Evolutionary conservation across 2,113 vertebrate species (phyloP), one percentile per base, ranked within the genome.

Genomic region (Tachysurus vachellii): DNA sequence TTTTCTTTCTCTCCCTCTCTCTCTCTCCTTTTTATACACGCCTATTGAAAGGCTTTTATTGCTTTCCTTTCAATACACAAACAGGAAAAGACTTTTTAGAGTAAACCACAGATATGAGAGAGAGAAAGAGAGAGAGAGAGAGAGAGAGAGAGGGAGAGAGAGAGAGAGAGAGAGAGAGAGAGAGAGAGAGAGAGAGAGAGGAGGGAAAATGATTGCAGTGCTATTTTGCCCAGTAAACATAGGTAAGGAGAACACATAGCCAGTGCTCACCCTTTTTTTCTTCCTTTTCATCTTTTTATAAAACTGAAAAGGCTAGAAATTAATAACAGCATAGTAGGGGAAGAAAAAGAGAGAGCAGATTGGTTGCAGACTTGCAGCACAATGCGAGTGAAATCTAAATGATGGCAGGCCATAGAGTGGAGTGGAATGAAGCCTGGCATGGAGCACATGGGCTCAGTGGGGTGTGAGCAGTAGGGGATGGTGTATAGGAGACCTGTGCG

Each of bases 21-120:
- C 91, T 77, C 70, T 87, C 90, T 87, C 89, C 89, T 86, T 95
- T 96, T 97, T 97, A 97, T 99, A 98, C 97, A 98, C 92, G 94
- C 94, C 96, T 92, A 73, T 94, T 99, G 96, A 99, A 98, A 97
- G 97, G 94, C 96, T 96, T 97, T 98, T 97, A 99, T 98, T 97
- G 96, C 97, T 96, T 98, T 96, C 97, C 96, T 98, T 98, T 98
- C 96, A 97, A 95, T 94, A 94, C 95, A 95, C 95, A 95, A 94
- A 97, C 96, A 96, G 96, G 96, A 96, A 93, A 97, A 94, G 96
- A 96, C 97, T 97, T 98, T 87, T 99, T 97, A 97, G 97, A 97
- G 96, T 97, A 97, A 97, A 97, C 96, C 96, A 97, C 96, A 95
- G 96, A 97, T 96, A 96, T 96, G 96, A 21, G 11, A n/a, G 61